phyloP scores from a whole-genome alignment of 1,140 invertebrate genomes.

The Ditylenchus dipsaci region DNA sequence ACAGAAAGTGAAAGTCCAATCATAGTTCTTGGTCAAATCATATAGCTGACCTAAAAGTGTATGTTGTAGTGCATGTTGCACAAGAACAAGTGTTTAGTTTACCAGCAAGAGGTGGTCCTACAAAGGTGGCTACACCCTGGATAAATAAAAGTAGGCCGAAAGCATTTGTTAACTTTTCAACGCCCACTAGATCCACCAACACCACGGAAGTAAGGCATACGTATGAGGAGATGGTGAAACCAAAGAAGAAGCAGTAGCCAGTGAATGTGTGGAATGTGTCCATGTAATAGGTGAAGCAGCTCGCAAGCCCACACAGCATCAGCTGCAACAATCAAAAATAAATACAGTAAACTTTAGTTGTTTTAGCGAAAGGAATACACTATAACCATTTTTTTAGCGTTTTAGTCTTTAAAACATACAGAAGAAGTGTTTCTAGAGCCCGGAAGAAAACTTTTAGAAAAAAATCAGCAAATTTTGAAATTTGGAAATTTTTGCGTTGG shows the following conservation, averaged over 20 bases:
- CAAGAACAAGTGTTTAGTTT: slow-evolving; percentile 11
- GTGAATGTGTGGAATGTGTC: slow-evolving; percentile 76
- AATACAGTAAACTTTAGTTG: no score
- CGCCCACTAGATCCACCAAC: slow-evolving; percentile 79
- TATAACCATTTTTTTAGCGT: no score
- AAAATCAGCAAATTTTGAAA: no score
- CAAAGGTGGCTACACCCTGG: slow-evolving; percentile 81
- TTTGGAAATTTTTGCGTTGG: no score
- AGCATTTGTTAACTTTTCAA: slow-evolving; percentile 91
- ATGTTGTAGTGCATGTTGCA: not conserved
- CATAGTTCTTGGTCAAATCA: not conserved
- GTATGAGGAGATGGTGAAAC: slow-evolving; percentile 80
- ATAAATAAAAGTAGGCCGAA: slow-evolving; percentile 91
- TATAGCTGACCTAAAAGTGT: slow-evolving; percentile 2
- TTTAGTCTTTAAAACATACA: no score
- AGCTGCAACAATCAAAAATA: slow-evolving; percentile 58
- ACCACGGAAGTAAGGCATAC: slow-evolving; percentile 92
- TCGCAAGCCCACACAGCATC: slow-evolving; percentile 72
- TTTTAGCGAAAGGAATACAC: no score
- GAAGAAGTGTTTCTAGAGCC: no score
- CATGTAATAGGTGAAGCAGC: slow-evolving; percentile 76
- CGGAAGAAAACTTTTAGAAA: no score
- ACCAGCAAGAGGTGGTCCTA: slow-evolving; percentile 70
- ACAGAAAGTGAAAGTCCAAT: slow-evolving; percentile 68
- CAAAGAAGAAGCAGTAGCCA: slow-evolving; percentile 72